Evolutionary conservation across 2,797 vertebrate genomes (phyloP).

Genomic region (Catharus ustulatus): DNA sequence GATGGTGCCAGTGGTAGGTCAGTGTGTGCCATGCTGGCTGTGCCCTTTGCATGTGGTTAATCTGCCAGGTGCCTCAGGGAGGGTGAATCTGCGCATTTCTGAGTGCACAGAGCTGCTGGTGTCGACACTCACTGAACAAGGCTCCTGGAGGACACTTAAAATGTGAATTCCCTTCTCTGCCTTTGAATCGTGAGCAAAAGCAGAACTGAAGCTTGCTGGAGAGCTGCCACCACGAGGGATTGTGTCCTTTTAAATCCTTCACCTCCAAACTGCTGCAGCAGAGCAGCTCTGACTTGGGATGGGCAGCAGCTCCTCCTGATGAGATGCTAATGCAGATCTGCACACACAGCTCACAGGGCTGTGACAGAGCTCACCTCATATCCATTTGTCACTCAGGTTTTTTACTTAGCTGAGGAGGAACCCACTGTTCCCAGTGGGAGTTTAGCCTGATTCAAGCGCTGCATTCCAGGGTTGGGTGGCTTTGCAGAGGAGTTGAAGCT

Average conservation of each 20-base stretch:
- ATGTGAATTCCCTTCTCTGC: neutral
- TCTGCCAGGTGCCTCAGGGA: neutral
- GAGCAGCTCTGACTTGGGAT: neutral
- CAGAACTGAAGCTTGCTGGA: neutral
- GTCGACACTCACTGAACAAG: rapidly evolving
- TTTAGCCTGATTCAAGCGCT: neutral
- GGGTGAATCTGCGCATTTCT: neutral
- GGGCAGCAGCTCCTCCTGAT: conserved; percentile 4
- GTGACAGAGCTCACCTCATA: neutral
- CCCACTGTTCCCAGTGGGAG: neutral
- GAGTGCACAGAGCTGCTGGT: neutral
- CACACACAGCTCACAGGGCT: neutral
- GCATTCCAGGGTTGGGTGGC: neutral
- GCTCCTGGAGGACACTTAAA: neutral
- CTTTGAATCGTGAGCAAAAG: neutral
- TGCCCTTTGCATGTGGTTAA: neutral
- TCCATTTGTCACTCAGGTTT: neutral
- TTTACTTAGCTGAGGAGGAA: neutral
- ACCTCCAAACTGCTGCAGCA: conserved; percentile 4
- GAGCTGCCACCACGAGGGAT: neutral
- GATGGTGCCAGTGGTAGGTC: neutral
- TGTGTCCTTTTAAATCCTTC: conserved; percentile 50
- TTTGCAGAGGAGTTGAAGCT: neutral
- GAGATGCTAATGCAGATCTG: neutral
- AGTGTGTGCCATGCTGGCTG: rapidly evolving